Base-by-base conservation (phyloP, 1,140 invertebrate species). In the Drosophila gunungcola region DNA sequence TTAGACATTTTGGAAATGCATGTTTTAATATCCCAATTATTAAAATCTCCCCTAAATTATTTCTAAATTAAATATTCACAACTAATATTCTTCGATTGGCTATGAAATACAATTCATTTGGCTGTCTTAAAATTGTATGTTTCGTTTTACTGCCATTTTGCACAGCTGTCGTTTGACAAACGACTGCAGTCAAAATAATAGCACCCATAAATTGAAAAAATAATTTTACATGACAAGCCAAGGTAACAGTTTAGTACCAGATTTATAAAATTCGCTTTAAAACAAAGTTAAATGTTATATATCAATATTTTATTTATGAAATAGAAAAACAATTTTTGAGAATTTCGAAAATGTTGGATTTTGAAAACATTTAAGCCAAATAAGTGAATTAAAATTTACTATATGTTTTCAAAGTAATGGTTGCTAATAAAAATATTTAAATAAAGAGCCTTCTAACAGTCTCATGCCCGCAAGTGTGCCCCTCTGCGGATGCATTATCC, bases 401-500 rank as follows among this genome's bases (percentile, higher is more conserved):
- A 12, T 5, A 39, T 39, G n/a, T n/a, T n/a, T 39, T 12, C 38
- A n/a, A 39, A 39, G 4, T n/a, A 4, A 38, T 38, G 3, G 2
- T 11, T 9, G 36, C 36, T 38, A 39, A 39, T 12, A 39, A n/a
- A 39, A 39, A 39, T 39, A 4, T n/a, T 39, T 4, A 4, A 39
- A 12, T 12, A n/a, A 5, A n/a, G 11, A 3, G 12, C 38, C 38
- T n/a, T 39, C 12, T 3, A 39, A n/a, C 4, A n/a, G 9, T n/a
- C 38, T 39, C 2, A 1, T n/a, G 38, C 4, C 38, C 38, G 21
- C 9, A 0, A 52, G 12, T 13, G 16, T 12, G 13, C 5, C 29
- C 29, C 38, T 11, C 54, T 3, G 13, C 0, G 38, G 29, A 60
- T 42, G 60, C 60, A 60, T 65, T 52, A 65, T 52, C 21, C 43